Evolutionary conservation across 2,888 invertebrate genomes (phyloP), one percentile per base, ranked within the genome.

Genomic region (Patella pellucida): DNA sequence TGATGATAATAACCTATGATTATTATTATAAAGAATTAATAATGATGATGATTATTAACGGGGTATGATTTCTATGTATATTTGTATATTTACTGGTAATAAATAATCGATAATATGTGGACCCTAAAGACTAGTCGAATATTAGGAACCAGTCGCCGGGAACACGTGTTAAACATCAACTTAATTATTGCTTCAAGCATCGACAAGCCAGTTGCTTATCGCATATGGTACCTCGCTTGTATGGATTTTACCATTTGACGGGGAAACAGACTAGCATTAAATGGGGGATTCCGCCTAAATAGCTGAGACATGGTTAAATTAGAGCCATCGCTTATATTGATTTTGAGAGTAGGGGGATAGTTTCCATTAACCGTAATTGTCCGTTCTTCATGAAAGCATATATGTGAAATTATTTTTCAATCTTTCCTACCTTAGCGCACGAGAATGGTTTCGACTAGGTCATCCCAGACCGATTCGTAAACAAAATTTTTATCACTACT

Each of bases 101-200:
- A 41, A 41, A 41, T 41, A 41, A 41, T 41, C 41, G 41, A 41
- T 41, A 41, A 41, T 41, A 41, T 41, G 41, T 7, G 41, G 41
- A 41, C 41, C 41, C 41, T 41, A 41, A 41, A 41, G 41, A 9
- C 41, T 41, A 41, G 41, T 3, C 41, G 41, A 41, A 41, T 41
- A 41, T 41, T 41, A 41, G 41, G 41, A 41, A 41, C 41, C 41
- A 41, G 41, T 41, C 41, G 41, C 41, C 41, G 41, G 41, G 62
- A 19, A 62, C 62, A 62, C 62, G 62, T 62, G 62, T 62, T 23
- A 23, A 19, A 23, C 23, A 62, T 62, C 62, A 62, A 62, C 19
- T 62, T 62, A 62, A 62, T 62, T 62, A 62, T 23, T 23, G 62
- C 62, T 62, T 62, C 62, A 23, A 62, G 62, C 62, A 62, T 62